Evolutionary conservation across 2,113 vertebrate species (phyloP).

Genomic region (Oostethus manadensis): DNA sequence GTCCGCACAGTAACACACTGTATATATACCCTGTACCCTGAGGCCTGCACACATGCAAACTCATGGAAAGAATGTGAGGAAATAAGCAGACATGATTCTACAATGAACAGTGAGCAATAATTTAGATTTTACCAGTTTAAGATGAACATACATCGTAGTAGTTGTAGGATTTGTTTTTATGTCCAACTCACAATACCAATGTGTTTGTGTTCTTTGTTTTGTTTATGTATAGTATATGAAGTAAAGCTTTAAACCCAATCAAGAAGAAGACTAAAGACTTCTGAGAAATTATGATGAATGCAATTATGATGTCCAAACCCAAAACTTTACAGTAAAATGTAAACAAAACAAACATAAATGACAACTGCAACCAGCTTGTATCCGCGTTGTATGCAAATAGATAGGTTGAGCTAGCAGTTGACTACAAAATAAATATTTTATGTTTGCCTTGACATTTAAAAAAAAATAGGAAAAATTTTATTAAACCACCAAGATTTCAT

Average conservation of each 20-base stretch:
- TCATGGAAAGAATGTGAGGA: not conserved
- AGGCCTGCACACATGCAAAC: not conserved
- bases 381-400: not conserved
- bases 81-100: not conserved
- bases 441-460: too few species aligned
- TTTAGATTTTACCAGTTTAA: not conserved
- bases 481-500: too few species aligned
- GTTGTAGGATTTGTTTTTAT: not conserved
- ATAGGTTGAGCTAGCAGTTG: not conserved
- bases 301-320: too few species aligned
- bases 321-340: not conserved
- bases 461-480: too few species aligned
- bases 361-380: not conserved
- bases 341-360: not conserved
- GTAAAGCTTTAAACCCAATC: not conserved
- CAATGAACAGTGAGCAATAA: not conserved
- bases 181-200: not conserved
- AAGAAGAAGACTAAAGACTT: not conserved
- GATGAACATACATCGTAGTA: not conserved
- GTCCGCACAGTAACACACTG: conserved; percentile 20
- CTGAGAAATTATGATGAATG: not conserved
- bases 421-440: too few species aligned
- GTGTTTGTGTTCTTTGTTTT: not conserved
- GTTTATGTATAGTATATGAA: too few species aligned
- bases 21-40: conserved; percentile 32